Evolutionary conservation across 2,113 vertebrate genomes (phyloP), one percentile per base, ranked within the genome.

Genomic region (Mungos mungo): DNA sequence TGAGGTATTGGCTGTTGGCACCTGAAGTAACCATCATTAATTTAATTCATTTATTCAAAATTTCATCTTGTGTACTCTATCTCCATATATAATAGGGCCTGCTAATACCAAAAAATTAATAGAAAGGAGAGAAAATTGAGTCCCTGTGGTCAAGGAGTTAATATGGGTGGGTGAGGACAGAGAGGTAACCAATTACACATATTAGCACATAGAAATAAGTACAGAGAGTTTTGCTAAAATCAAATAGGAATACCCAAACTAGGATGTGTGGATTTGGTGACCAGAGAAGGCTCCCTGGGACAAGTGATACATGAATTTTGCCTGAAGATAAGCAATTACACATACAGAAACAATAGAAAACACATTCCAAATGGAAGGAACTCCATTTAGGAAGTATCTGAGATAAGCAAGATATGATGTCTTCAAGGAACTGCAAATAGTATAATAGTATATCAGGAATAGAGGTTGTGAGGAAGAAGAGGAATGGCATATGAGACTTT

Each of bases 1-100:
- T 91, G 23, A 95, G 13, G 27, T 69, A 47, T 68, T 88, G 1
- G 80, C 29, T 72, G 1, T 96, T 95, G 81, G 2, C 12, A 82
- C 31, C 47, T 84, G 81, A 95, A 74, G 13, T 69, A 50, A 71
- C 31, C 82, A 31, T 38, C 18, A 72, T 91, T 85, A 93, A 82
- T 74, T 91, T 86, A 81, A 65, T 90, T 87, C 10, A 60, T 60
- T 66, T 93, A 60, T 83, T 90, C 50, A 87, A 57, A 89, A 95
- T 63, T 89, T 3, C n/a, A n/a, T 80, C 31, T 60, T 71, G 4
- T 92, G 6, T 1, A 60, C 12, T 54, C 90, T 31, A 47, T 77
- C 45, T 77, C 15, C 54, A 35, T 41, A 29, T 14, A 47, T 50
- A 90, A 16, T 80, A 63, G 33, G 31, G 4, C 81, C 35, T 92